Evolutionary conservation across 2,888 invertebrate species (phyloP), one percentile per base, ranked within the genome.

Genomic region (Drosophila kuntzei): DNA sequence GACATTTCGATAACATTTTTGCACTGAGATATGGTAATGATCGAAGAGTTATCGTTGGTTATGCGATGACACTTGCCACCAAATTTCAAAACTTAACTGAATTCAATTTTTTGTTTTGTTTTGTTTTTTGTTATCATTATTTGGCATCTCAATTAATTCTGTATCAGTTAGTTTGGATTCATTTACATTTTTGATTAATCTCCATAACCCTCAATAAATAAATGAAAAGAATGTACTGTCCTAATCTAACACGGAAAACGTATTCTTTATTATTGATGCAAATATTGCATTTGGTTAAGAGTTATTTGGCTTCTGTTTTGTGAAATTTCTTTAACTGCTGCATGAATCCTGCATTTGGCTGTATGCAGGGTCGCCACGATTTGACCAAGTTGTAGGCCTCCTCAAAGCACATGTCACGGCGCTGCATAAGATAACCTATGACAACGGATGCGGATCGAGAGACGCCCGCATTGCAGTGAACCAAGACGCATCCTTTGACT

Each of bases 391-490:
- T 90, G 75, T 94, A 95, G 0, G 97, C 97, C 12, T 94, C 93
- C 5, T 94, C 92, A 91, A 94, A 97, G 22, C 87, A 80, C 92
- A 95, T 93, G 6, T 90, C 90, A 27, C 93, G 90, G 57, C 92
- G 92, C 27, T 93, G 92, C 93, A 98, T 98, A 55, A 98, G 92
- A 92, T 96, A 98, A 7, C 95, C 96, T 55, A 98, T 96, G 0
- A 95, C 94, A 20, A 98, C 93, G 66, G 95, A 94, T 0, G 97
- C 94, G 2, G 98, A 96, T 9, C 98, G 93, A 0, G 98, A 98
- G 0, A 98, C 95, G 0, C 98, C 98, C 0, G 98, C 98, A 92
- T 98, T 98, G 90, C 98, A 98, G 92, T 98, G 98, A 2, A 98
- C 95, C 72, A 97, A 93, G 53, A 97, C 93, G 89, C 94, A 94